phyloP scores from a whole-genome alignment of 2,888 invertebrate genomes.

The Miltochrista miniata region DNA sequence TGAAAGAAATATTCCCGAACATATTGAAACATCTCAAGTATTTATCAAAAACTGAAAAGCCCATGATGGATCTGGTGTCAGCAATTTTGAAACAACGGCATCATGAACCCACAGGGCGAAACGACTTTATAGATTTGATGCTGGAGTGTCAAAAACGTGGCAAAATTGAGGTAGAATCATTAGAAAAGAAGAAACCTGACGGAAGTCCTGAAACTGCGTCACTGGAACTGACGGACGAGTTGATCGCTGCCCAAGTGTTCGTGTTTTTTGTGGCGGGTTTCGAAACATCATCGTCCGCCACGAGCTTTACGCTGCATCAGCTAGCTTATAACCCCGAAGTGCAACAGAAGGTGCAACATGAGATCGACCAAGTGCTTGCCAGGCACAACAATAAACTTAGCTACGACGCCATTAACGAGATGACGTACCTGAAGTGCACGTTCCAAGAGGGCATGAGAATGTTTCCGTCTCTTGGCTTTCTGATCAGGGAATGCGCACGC shows the following conservation, averaged over 20 bases:
- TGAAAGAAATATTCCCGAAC: constrained; percentile 54
- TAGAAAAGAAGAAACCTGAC: constrained; percentile 48
- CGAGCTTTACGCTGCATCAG: constrained; percentile 60
- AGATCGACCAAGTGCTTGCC: constrained; percentile 51
- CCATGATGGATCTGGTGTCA: constrained; percentile 48
- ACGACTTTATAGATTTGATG: constrained; percentile 60
- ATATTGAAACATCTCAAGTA: constrained; percentile 45
- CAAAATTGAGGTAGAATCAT: constrained; percentile 49
- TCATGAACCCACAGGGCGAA: constrained; percentile 51
- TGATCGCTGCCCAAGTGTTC: constrained; percentile 60
- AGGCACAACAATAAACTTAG: constrained; percentile 47
- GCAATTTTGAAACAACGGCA: constrained; percentile 54
- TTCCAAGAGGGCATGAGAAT: constrained; percentile 60
- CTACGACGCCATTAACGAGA: constrained; percentile 58
- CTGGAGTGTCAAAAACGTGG: constrained; percentile 55
- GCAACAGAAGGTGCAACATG: constrained; percentile 52
- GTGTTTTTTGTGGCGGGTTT: constrained; percentile 64
- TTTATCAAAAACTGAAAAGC: constrained; percentile 43
- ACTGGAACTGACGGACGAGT: constrained; percentile 48
- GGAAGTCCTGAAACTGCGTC: constrained; percentile 44
- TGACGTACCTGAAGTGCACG: constrained; percentile 56
- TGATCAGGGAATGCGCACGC: constrained; percentile 48
- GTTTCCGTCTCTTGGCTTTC: constrained; percentile 62
- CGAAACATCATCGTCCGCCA: constrained; percentile 62
- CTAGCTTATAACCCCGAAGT: constrained; percentile 53